Evolutionary conservation across 1,140 invertebrate species (phyloP), one percentile per base, ranked within the genome.

Genomic region (Brachionus manjavacas): DNA sequence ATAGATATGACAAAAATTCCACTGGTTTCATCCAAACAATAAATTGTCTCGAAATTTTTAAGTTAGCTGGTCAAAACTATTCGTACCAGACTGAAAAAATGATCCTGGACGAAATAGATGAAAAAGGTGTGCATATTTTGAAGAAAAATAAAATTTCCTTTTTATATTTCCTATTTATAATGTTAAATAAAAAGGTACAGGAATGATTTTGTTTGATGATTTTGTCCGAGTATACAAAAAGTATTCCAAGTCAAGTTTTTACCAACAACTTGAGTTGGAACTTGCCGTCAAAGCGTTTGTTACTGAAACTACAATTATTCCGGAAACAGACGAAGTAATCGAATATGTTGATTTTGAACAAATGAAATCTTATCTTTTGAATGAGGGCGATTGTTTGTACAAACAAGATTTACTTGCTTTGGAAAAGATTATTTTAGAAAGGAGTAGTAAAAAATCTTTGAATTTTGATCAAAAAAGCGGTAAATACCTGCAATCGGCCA

Each of bases 61-160:
- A 72, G 43, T 11, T n/a, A 39, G 68, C 35, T 72, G 68, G 68
- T 39, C 68, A 72, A 41, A 72, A 72, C 16, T 72, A 16, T 72
- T 72, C 68, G 35, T 72, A 41, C 11, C 2, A 41, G 41, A 72
- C 35, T 16, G 68, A 72, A 72, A 72, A 72, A 72, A 16, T 39
- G n/a, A 72, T 72, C 12, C n/a, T 39, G 4, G 68, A 72, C 31
- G 68, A 72, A 41, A 16, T 72, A 41, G 39, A 72, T 41, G 16
- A 39, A 39, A 11, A 35, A 20, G 39, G 68, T 72, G 16, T 35
- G 31, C 31, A 35, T 35, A 6, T 35, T 4, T 16, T n/a, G 3
- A 41, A 16, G 3, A 3, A 39, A 72, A n/a, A n/a, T n/a, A n/a
- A 39, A 8, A 39, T 16, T 39, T 39, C 14, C 14, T n/a, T 2